Evolutionary conservation across 2,113 vertebrate genomes (phyloP), one percentile per base, ranked within the genome.

Genomic region (Alligator mississippiensis): DNA sequence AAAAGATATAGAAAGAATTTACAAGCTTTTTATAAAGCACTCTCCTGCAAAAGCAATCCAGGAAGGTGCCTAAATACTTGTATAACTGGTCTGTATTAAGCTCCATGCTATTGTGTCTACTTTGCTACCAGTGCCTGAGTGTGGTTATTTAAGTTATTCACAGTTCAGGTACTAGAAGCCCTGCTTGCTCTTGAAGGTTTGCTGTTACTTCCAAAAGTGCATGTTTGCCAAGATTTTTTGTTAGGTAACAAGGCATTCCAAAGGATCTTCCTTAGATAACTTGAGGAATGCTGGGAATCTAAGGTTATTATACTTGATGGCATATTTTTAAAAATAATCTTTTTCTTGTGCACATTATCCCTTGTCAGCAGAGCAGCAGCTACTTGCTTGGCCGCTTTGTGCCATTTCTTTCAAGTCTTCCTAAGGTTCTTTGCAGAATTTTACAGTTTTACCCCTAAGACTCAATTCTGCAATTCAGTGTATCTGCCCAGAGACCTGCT

Each of bases 341-440:
- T 85, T 90, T 93, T 88, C 88, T 89, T 93, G 82, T 94, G 81
- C 95, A 89, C 25, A 24, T 89, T 76, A 55, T 60, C 15, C 88
- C 60, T 94, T 96, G 93, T 83, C 90, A 89, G 82, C 60, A 81
- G 21, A 82, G 77, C 88, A 92, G 88, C 83, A 86, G 80, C 60
- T 88, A 84, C 85, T 89, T 88, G 70, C n/a, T 5, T 88, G 92
- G 83, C 77, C 93, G 62, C 72, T 82, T 87, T 28, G 85, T 63
- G 22, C 84, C 82, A 90, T 94, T 87, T 84, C 58, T 76, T 30
- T 93, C 47, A 84, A 88, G 66, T 78, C 54, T 92, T 77, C 27
- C 79, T 75, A 89, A 95, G 18, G 38, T 85, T 92, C 27, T 87
- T 16, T 58, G 11, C 16, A 83, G 79, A 91, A 82, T 60, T 38